Percentiles rank a stretch among this genome's conserved stretches.
These are phyloP conservation scores for Scatophagus argus DNA, from an alignment of 2,113 vertebrate genomes.

Conservation along the genomic window DNA sequence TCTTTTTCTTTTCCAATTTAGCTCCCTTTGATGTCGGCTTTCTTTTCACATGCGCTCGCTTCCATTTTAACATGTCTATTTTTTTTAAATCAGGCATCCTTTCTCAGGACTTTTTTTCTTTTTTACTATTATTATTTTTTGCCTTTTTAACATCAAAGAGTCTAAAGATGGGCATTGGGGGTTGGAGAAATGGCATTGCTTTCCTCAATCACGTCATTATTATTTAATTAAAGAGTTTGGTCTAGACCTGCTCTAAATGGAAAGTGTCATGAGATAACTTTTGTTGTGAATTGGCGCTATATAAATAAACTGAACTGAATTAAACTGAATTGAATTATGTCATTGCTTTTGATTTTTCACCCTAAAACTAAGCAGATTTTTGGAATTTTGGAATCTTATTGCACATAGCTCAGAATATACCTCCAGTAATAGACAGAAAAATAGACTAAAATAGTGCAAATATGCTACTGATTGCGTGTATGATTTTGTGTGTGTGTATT, in stretches of 20 bases:
- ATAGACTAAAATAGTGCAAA: slow-evolving; percentile 17
- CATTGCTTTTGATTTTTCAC: neutral
- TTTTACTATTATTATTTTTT: no score
- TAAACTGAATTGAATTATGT: no score
- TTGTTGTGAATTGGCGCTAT: no score
- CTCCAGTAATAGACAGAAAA: slow-evolving; percentile 11
- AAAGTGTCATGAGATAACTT: no score
- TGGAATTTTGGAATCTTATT: neutral
- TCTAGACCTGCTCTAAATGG: no score
- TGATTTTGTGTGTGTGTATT: no score
- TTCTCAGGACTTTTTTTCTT: no score
- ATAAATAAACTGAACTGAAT: no score
- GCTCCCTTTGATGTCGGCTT: neutral
- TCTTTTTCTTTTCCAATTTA: no score
- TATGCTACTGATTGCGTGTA: neutral
- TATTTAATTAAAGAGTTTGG: no score
- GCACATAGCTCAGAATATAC: neutral
- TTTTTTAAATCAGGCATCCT: neutral
- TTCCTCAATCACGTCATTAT: slow-evolving; percentile 5
- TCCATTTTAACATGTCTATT: slow-evolving; percentile 1
- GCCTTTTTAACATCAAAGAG: slow-evolving; percentile 10
- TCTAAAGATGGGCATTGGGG: neutral
- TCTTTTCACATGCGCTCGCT: neutral
- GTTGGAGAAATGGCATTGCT: neutral
- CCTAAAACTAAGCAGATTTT: neutral